phyloP scores from a whole-genome alignment of 2,797 vertebrate species.

The Hydrophis major region DNA sequence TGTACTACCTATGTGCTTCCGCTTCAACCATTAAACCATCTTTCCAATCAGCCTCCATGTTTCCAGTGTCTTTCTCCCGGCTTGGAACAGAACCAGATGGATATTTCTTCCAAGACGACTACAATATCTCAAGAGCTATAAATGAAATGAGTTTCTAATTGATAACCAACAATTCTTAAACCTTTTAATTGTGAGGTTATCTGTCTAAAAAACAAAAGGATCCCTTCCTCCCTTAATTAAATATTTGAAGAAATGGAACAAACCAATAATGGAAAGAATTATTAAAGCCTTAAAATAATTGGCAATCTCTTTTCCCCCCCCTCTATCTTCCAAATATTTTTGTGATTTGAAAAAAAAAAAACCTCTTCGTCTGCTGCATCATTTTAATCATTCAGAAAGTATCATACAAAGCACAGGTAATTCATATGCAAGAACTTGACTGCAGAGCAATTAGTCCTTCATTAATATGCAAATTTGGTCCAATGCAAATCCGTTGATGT shows the following conservation, averaged over 20 bases:
- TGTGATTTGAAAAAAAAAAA: slow-evolving; percentile 28
- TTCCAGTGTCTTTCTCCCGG: no score
- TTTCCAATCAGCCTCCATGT: no score
- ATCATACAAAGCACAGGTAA: slow-evolving; percentile 69
- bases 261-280: slow-evolving; percentile 56
- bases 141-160: slow-evolving; percentile 19
- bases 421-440: slow-evolving; percentile 74
- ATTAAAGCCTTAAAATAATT: slow-evolving; percentile 54
- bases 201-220: slow-evolving; percentile 42
- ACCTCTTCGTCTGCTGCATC: slow-evolving; percentile 45
- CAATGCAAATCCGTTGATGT: slow-evolving; percentile 71
- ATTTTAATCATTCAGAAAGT: slow-evolving; percentile 61
- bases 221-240: slow-evolving; percentile 34
- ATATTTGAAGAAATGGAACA: slow-evolving; percentile 37
- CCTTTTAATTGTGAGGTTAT: slow-evolving; percentile 9
- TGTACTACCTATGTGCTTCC: no score
- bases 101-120: background rate
- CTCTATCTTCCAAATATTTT: slow-evolving; percentile 54
- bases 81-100: no score
- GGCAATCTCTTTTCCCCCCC: slow-evolving; percentile 51
- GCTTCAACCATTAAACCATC: no score
- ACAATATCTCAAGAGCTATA: slow-evolving; percentile 22
- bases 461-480: slow-evolving; percentile 76
- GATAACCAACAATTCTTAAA: background rate
- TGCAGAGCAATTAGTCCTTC: slow-evolving; percentile 75